Conservation (phyloP, 2,113 vertebrate species). For the Antigone vipio region DNA sequence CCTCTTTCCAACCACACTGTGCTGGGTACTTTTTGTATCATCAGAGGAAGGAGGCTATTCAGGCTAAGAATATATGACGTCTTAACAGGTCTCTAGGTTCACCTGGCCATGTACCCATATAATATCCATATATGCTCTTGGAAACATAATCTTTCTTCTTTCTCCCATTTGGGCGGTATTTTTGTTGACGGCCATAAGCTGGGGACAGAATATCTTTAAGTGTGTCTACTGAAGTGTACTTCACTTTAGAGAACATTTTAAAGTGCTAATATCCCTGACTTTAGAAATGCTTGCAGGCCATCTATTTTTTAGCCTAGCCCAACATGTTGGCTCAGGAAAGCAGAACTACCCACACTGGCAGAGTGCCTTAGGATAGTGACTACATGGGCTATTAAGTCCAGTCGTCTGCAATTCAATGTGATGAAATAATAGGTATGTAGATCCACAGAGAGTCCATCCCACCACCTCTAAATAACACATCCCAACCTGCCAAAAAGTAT, state of each 20-base stretch:
- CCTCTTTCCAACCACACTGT: not conserved
- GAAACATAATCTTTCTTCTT: not conserved
- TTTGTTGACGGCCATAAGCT: not conserved
- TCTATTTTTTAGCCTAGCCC: not conserved
- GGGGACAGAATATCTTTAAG: not conserved
- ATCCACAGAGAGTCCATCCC: not conserved
- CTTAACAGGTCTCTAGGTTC: not conserved
- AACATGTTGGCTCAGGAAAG: not conserved
- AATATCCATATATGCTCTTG: not conserved
- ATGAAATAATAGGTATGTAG: not conserved
- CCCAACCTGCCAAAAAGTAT: not conserved
- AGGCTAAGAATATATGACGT: not conserved
- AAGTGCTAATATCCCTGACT: not conserved
- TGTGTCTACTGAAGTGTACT: not conserved
- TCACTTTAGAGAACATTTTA: not conserved
- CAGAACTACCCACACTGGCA: not conserved
- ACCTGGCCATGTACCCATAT: not conserved
- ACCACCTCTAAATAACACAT: not conserved
- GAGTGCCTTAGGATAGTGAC: not conserved
- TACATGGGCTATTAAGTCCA: too few relatives aligned
- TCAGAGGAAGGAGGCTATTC: not conserved
- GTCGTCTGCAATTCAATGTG: not conserved
- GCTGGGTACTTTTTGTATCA: not conserved
- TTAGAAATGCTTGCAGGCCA: not conserved
- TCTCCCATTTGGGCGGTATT: not conserved